Evolutionary conservation across 1,140 invertebrate species (phyloP), one percentile per base, ranked within the genome.

Genomic region (Drosophila nasuta): DNA sequence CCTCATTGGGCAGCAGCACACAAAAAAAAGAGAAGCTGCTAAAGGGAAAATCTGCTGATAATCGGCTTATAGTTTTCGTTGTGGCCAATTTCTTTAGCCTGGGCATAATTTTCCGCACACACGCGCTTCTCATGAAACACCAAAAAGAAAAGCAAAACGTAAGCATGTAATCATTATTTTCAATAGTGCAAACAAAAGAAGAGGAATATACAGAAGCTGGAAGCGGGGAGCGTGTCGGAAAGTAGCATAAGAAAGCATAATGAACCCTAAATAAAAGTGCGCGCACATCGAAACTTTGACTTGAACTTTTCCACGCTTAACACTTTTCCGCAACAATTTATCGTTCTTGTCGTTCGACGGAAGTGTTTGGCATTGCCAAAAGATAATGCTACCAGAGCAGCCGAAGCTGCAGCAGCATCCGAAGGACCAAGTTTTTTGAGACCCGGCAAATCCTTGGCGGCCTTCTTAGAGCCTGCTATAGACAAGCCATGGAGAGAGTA

Each of bases 321-420:
- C 79, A 81, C 79, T 81, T 81, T 81, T 75, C 73, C 79, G 77
- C 79, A 81, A 81, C 79, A 81, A 81, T 81, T 81, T 81, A 81
- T 81, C 79, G 79, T 79, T 70, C 60, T 81, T 81, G 79, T 78
- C 79, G 66, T 54, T 72, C 43, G 64, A 35, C 79, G 79, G 79
- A 81, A 81, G 77, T 81, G 79, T 79, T 81, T 79, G 79, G 72
- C 79, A 79, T 81, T 81, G 79, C 79, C 79, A 79, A 76, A 76
- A 79, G 73, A 81, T 72, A 79, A 81, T 77, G 72, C 62, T 66
- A 20, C 35, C n/a, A 68, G 66, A 8, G 35, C 35, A 38, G 35
- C 35, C 49, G 60, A 8, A 52, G 11, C 25, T 59, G 38, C 48
- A 35, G 33, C 73, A 45, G 35, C 58, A 64, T 38, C 43, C n/a